These are phyloP conservation scores for Nothura maculosa DNA, from an alignment of 2,797 vertebrate species.

Conservation along the genomic window DNA sequence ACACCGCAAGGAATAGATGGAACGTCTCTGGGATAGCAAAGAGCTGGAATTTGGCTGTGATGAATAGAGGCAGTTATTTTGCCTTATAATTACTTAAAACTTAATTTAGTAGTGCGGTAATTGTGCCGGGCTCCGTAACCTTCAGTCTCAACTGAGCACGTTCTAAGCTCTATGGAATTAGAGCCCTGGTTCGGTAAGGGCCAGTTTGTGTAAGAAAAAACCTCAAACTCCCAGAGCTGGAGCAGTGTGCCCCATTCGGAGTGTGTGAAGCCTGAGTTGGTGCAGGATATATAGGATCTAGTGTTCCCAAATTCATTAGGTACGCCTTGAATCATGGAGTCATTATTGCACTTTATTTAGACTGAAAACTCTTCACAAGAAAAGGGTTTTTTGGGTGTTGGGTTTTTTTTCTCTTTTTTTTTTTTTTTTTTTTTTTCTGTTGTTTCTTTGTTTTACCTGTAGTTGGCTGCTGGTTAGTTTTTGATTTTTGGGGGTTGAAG, in stretches of 20 bases:
- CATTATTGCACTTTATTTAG: background rate
- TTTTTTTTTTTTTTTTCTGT: no score
- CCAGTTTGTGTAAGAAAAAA: background rate
- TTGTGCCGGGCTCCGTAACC: background rate
- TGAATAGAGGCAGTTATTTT: background rate
- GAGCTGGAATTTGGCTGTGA: background rate
- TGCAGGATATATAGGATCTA: background rate
- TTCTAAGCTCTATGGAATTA: background rate
- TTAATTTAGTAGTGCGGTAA: background rate
- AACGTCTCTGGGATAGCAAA: background rate
- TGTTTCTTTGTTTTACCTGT: rapidly evolving
- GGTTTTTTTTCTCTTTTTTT: background rate
- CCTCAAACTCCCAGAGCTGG: background rate
- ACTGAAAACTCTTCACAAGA: background rate
- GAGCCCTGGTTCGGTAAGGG: background rate
- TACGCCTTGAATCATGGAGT: background rate
- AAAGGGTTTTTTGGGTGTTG: rapidly evolving
- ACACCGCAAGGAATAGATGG: background rate
- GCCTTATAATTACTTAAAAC: background rate
- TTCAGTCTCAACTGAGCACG: background rate
- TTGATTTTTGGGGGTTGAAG: background rate
- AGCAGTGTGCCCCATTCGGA: no score
- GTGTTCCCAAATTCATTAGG: background rate
- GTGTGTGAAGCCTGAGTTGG: background rate
- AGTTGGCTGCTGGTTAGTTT: background rate